Base-by-base conservation (phyloP, 2,113 vertebrate genomes). In the Bagarius yarrelli region DNA sequence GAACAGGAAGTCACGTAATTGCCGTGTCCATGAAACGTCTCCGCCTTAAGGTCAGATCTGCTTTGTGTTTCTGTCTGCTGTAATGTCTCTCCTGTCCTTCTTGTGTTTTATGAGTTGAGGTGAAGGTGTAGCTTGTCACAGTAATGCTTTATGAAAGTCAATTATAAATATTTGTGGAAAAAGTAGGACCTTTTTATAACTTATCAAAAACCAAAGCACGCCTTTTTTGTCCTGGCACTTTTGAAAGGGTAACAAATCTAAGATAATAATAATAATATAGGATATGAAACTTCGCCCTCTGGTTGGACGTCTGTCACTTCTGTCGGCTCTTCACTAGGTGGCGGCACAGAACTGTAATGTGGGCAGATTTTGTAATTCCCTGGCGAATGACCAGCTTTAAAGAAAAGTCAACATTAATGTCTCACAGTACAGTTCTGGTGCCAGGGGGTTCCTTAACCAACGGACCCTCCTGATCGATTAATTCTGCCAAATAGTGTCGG, bases 141-240 rank as follows among this genome's bases (percentile, higher is more conserved):
- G 89, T 92, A 91, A 92, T 91, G 90, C 88, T 87, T 91, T 88
- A 89, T 92, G 89, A 91, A 92, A 91, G 90, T 91, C 92, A 93
- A 93, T 91, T 89, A 91, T 89, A 89, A 90, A 92, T 83, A 83
- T 63, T 91, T 83, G 88, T 87, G 84, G 90, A 89, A 90, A 89
- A 90, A 8, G 9, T 47, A 47, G 9, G 44, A 47, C 44, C 5
- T 47, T 47, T 40, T 40, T 47, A 47, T 1, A 47, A 47, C 1
- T 5, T n/a, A n/a, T n/a, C n/a, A n/a, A n/a, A n/a, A n/a, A n/a
- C n/a, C n/a, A n/a, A n/a, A n/a, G n/a, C n/a, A n/a, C n/a, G n/a
- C n/a, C n/a, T n/a, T n/a, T n/a, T n/a, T n/a, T n/a, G n/a, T n/a
- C n/a, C 5, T 11, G 5, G 44, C 44, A 47, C 44, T 47, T 47